Conservation (phyloP, 2,113 vertebrate species). For the Dipodomys stephensi region DNA sequence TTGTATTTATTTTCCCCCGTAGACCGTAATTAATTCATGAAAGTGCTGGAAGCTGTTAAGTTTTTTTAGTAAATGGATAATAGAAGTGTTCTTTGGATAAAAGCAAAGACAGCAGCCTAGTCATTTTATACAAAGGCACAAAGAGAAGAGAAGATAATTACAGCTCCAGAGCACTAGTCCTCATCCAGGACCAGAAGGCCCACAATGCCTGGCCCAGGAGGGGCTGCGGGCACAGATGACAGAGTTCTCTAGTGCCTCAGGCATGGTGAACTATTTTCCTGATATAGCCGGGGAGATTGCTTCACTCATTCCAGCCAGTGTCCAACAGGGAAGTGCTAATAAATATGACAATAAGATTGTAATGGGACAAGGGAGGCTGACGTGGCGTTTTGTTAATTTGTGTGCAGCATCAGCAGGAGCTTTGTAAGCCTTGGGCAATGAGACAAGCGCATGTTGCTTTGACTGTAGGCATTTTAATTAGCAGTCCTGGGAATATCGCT, state of each 20-base stretch:
- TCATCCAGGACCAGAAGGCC: neutral
- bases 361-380: constrained; percentile 53
- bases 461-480: constrained; percentile 47
- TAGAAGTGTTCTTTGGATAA: constrained; percentile 58
- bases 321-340: constrained; percentile 10
- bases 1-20: constrained; percentile 26
- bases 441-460: neutral
- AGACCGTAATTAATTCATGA: constrained; percentile 58
- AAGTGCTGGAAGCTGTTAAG: constrained; percentile 15
- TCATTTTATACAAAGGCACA: neutral
- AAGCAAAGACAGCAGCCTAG: constrained; percentile 26
- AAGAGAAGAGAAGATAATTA: constrained; percentile 36
- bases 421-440: constrained; percentile 11
- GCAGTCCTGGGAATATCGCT: constrained; percentile 33
- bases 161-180: neutral
- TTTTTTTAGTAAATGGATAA: constrained; percentile 9
- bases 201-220: neutral
- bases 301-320: constrained; percentile 25
- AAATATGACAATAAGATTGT: neutral
- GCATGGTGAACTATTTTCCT: neutral
- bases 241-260: neutral
- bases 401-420: neutral
- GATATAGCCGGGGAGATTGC: rapidly evolving
- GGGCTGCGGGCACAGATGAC: neutral
- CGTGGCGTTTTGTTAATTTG: constrained; percentile 14